These are phyloP conservation scores for Crocidura indochinensis DNA, from an alignment of 2,797 vertebrate genomes.

Conservation along the genomic window DNA sequence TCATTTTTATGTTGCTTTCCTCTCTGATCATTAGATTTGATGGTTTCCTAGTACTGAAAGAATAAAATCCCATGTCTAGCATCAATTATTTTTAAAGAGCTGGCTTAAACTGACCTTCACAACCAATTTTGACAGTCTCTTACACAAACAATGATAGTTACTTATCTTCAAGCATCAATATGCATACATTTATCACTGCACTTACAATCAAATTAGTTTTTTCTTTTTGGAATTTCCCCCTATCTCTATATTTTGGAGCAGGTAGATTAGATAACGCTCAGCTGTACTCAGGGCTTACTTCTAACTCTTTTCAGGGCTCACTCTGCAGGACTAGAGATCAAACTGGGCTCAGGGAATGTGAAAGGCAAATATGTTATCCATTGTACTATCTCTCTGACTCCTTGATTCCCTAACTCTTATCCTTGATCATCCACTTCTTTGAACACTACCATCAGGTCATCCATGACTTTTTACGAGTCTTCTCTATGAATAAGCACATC, in stretches of 20 bases:
- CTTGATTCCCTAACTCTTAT: too few relatives aligned
- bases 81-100: conserved; percentile 25
- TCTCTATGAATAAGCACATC: background rate
- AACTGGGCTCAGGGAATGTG: too few relatives aligned
- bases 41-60: background rate
- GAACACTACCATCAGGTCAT: background rate
- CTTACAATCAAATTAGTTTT: background rate
- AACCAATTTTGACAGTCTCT: background rate
- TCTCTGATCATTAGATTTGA: background rate
- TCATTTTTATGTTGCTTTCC: background rate
- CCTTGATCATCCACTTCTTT: too few relatives aligned
- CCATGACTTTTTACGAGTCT: background rate
- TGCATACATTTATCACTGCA: background rate
- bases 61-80: conserved; percentile 6
- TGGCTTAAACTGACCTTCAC: background rate
- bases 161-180: background rate
- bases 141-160: background rate
- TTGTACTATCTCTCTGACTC: too few relatives aligned
- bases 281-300: too few relatives aligned
- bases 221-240: background rate
- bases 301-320: too few relatives aligned
- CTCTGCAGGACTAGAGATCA: too few relatives aligned
- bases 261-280: too few relatives aligned
- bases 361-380: too few relatives aligned
- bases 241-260: background rate